phyloP scores from a whole-genome alignment of 2,797 vertebrate species.

The Premnoplex brunnescens region DNA sequence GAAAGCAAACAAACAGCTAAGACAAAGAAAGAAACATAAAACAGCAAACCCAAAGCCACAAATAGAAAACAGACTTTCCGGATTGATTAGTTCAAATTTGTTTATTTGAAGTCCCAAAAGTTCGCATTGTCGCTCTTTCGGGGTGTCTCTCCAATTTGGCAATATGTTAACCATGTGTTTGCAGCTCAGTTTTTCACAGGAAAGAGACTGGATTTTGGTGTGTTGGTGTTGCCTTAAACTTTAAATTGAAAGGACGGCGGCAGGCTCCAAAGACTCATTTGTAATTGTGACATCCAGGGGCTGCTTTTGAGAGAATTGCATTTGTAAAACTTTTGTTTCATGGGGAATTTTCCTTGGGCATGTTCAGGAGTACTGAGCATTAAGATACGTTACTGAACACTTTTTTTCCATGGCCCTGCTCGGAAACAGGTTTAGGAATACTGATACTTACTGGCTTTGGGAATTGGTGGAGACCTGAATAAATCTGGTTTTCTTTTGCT shows the following conservation, averaged over 20 bases:
- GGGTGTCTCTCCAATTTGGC: slow-evolving; percentile 7
- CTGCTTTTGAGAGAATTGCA: not conserved
- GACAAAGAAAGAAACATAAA: slow-evolving; percentile 50
- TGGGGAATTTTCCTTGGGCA: not conserved
- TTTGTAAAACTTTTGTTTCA: not conserved
- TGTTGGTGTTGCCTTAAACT: not conserved
- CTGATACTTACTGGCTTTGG: not conserved
- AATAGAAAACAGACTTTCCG: slow-evolving; percentile 53
- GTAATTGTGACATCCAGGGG: not conserved
- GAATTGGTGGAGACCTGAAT: not conserved
- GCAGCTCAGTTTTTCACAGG: not conserved
- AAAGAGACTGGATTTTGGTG: not conserved
- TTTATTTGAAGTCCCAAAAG: slow-evolving; percentile 61
- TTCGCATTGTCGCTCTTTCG: not conserved
- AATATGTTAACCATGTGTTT: slow-evolving; percentile 40
- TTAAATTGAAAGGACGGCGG: not conserved
- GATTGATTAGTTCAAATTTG: slow-evolving; percentile 45
- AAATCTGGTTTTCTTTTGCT: not conserved
- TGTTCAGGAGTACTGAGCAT: not conserved
- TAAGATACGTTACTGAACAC: not conserved
- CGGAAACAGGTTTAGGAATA: not conserved
- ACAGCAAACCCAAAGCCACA: slow-evolving; percentile 45
- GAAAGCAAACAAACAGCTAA: slow-evolving; percentile 62
- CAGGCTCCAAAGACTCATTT: not conserved
- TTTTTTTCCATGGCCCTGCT: not conserved